These are phyloP conservation scores for Amphibalanus amphitrite DNA, from an alignment of 1,140 invertebrate species.

Conservation along the genomic window DNA sequence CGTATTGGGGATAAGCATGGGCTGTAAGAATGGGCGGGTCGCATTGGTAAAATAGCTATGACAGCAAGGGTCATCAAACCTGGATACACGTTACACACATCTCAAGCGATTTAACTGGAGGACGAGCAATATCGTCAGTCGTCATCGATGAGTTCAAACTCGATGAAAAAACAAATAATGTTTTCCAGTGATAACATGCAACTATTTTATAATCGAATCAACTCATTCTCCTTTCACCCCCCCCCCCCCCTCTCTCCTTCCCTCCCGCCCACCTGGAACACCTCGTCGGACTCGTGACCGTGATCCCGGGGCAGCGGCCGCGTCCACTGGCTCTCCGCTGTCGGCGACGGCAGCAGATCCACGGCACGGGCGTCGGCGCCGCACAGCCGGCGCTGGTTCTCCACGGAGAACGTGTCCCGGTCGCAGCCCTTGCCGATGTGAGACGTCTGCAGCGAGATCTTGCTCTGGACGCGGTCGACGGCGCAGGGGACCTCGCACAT, in stretches of 20 bases:
- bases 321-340: conserved; percentile 62
- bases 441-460: conserved; percentile 50
- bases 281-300: conserved; percentile 70
- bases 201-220: too few species aligned
- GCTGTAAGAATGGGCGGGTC: too few species aligned
- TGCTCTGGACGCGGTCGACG: conserved; percentile 39
- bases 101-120: too few species aligned
- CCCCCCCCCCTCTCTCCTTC: conserved; percentile 21
- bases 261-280: conserved; percentile 83
- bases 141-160: too few species aligned
- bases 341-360: conserved; percentile 71
- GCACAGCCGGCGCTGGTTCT: conserved; percentile 74
- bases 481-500: conserved; percentile 63
- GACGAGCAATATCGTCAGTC: too few species aligned
- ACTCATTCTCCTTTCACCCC: too few species aligned
- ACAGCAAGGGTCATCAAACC: too few species aligned
- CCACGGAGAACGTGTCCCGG: conserved; percentile 72
- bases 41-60: too few species aligned
- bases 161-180: too few species aligned
- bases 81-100: too few species aligned
- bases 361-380: conserved; percentile 49
- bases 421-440: conserved; percentile 82
- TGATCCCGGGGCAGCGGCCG: conserved; percentile 72
- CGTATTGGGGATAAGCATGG: too few species aligned
- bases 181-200: too few species aligned